Evolutionary conservation across 2,888 invertebrate species (phyloP).

Genomic region (Heliconius erato): DNA sequence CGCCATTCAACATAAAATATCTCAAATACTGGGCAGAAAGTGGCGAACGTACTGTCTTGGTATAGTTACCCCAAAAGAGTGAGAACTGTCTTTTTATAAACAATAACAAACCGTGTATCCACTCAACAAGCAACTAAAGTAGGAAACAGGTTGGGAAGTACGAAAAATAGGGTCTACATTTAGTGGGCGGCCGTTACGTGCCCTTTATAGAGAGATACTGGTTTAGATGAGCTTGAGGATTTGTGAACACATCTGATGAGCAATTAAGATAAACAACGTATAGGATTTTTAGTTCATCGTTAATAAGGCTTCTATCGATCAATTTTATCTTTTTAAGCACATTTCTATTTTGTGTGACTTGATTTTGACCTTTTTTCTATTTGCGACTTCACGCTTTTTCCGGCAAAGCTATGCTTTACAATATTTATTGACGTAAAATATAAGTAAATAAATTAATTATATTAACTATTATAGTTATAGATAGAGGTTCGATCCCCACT

Average conservation of each 20-base stretch:
- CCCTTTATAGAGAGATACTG: slow-evolving; percentile 43
- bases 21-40: too few relatives aligned
- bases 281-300: slow-evolving; percentile 39
- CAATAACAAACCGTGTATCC: slow-evolving; percentile 2
- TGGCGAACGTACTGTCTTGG: neutral
- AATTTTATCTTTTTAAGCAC: neutral
- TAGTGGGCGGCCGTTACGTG: slow-evolving; percentile 45
- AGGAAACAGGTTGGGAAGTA: slow-evolving; percentile 44
- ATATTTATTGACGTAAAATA: too few relatives aligned
- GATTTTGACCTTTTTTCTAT: neutral
- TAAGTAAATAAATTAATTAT: too few relatives aligned
- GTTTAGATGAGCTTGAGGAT: slow-evolving; percentile 41
- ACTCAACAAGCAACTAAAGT: slow-evolving; percentile 3
- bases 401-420: too few relatives aligned
- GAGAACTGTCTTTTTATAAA: too few relatives aligned
- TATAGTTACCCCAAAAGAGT: too few relatives aligned
- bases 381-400: neutral
- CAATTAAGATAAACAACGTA: slow-evolving; percentile 46
- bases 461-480: too few relatives aligned
- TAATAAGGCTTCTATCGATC: slow-evolving; percentile 12
- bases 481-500: too few relatives aligned
- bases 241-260: slow-evolving; percentile 43
- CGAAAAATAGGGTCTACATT: slow-evolving; percentile 48
- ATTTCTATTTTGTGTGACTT: neutral
- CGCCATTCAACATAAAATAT: too few relatives aligned